Evolutionary conservation across 2,888 invertebrate genomes (phyloP), one percentile per base, ranked within the genome.

Genomic region (Epistrophe eligans): DNA sequence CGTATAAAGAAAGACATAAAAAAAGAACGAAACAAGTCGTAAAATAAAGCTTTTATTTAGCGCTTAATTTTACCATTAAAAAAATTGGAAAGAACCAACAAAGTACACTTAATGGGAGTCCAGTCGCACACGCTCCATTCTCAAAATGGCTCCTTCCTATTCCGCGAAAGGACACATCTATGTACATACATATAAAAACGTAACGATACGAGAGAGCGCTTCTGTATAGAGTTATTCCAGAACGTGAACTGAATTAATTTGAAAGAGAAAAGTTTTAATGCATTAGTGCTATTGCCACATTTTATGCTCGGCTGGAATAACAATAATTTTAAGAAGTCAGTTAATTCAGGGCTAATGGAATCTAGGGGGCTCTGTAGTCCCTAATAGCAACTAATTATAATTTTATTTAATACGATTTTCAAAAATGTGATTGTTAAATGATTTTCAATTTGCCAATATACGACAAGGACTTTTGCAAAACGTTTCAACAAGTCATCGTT

Each of bases 61-160:
- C 89, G 89, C 88, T 89, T 88, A 89, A 89, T 89, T 88, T 74
- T 76, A 72, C 88, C 83, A 88, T 89, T 89, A 88, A 89, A 89
- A 89, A 85, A 89, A 88, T 88, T 89, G 87, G 79, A 79, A 87
- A 87, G 82, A 76, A 79, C 87, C 83, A 83, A 87, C 87, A 87
- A 87, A 76, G 87, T 87, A 79, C 83, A 35, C 76, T 72, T 79
- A 87, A 83, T 87, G 74, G 66, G 74, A 71, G 83, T 85, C 85
- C 87, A 71, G 74, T 76, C 48, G 83, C 66, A 71, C 76, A 76
- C 74, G 66, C 50, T 76, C 35, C 55, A 40, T 64, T 13, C 62
- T 19, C 15, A 6, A n/a, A 76, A 60, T 76, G 40, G 32, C 40
- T 19, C 19, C 58, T 67, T 43, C 43, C 50, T 72, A 43, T 40